A percentile compares a stretch with the other conserved stretches of the same genome.
Evolutionary conservation across 2,113 vertebrate genomes (phyloP).

Genomic region (Tenebrosternarchus preto): DNA sequence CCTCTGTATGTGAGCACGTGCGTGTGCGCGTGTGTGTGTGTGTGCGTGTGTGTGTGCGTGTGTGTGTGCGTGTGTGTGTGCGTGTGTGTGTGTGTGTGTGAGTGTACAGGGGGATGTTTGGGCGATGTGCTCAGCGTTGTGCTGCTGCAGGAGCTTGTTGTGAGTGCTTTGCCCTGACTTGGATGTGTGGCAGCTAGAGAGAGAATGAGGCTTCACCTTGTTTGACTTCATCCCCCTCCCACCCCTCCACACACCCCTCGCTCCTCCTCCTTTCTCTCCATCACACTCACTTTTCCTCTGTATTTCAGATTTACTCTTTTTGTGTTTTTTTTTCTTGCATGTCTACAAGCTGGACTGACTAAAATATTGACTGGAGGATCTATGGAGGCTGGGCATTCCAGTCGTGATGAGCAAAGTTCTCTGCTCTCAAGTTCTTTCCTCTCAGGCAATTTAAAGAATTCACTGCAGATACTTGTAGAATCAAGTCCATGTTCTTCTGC

Average conservation of each 20-base stretch:
- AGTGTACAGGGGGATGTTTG: slow-evolving; percentile 18
- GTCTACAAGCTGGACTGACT: too few relatives aligned
- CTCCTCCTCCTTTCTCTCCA: background rate
- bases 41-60: background rate
- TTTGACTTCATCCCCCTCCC: slow-evolving; percentile 24
- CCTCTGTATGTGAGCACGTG: too few relatives aligned
- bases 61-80: background rate
- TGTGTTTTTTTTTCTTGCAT: too few relatives aligned
- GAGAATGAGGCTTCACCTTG: slow-evolving; percentile 23
- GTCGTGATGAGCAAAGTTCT: too few relatives aligned
- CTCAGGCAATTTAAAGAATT: background rate
- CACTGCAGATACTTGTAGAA: background rate
- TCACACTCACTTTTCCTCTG: background rate
- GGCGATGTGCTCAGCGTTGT: background rate
- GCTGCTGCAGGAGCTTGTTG: slow-evolving; percentile 33
- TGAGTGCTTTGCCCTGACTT: slow-evolving; percentile 12
- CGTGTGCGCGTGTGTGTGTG: background rate
- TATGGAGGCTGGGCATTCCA: too few relatives aligned
- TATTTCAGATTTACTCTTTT: background rate
- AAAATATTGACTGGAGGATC: too few relatives aligned
- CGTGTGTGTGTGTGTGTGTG: background rate
- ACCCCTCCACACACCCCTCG: background rate
- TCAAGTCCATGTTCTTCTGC: background rate
- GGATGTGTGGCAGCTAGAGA: background rate
- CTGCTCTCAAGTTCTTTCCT: too few relatives aligned